Base-by-base conservation (phyloP, 2,888 invertebrate genomes). In the Noctua janthina region DNA sequence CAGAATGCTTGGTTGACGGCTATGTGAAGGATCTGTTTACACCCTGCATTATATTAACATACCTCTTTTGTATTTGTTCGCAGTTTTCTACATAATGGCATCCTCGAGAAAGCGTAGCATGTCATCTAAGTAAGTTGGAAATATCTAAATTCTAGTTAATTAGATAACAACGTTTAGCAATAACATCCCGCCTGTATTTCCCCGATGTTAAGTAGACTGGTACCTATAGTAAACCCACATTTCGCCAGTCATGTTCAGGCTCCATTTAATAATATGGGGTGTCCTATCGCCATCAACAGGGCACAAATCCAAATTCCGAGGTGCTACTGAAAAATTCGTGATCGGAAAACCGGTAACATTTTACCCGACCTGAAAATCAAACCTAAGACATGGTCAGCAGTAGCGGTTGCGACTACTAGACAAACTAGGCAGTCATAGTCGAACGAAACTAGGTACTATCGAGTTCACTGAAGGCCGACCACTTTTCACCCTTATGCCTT, bases 61-160 rank as follows among this genome's bases (percentile, higher is more conserved):
- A 20, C 8, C 23, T 78, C 54, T 66, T 82, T 73, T 20, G 49
- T 66, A n/a, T 70, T 69, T 77, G 29, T 84, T 85, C 0, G n/a
- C 88, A 88, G 90, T 66, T 76, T 49, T 43, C 17, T 39, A 35
- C 67, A 78, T 29, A 15, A 88, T 90, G 90, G 23, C 46, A 15
- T 76, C 79, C 11, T 67, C 75, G 10, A 70, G 69, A 11, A 79
- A 74, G 49, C 39, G 64, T 23, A 86, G 88, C 71, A 76, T 74
- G 81, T 51, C 66, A 13, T 73, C 88, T 6, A 51, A n/a, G 88
- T 88, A 75, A 88, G 88, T 89, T 56, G 51, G 2, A 8, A 68
- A 7, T 29, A 6, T 17, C 17, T 68, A 11, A n/a, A 46, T 20
- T 35, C 29, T 35, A 69, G 20, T 11, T 43, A 11, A 46, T 17